Conservation (phyloP, 2,797 vertebrate genomes). For the Esox masquinongy region DNA sequence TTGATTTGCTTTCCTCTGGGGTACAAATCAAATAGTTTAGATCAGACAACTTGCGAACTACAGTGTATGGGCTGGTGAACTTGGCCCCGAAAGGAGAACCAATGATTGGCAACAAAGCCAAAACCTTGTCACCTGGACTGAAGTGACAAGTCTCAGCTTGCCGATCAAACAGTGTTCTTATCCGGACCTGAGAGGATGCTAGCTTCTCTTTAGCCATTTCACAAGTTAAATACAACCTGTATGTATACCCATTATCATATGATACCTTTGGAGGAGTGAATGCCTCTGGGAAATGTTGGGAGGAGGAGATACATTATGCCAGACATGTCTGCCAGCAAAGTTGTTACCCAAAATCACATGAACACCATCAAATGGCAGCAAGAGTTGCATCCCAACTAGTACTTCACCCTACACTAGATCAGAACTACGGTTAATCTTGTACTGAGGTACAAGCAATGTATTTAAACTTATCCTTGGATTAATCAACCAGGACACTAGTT, state of each 20-base stretch:
- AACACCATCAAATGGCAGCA: slow-evolving; percentile 14
- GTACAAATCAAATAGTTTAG: too few relatives aligned
- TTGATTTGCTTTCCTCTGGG: too few relatives aligned
- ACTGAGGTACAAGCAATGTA: neutral
- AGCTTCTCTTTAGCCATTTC: too few relatives aligned
- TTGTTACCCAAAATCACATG: slow-evolving; percentile 18
- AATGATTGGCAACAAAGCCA: too few relatives aligned
- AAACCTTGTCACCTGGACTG: too few relatives aligned
- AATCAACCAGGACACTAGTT: neutral
- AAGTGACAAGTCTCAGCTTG: too few relatives aligned
- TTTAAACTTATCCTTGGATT: neutral
- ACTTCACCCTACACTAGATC: slow-evolving; percentile 16
- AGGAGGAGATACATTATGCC: neutral
- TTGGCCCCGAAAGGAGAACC: too few relatives aligned
- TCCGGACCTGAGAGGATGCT: too few relatives aligned
- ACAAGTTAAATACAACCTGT: neutral
- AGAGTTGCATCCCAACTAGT: neutral
- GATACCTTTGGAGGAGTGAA: neutral
- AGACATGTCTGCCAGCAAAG: slow-evolving; percentile 6
- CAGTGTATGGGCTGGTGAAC: too few relatives aligned
- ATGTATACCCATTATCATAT: too few relatives aligned
- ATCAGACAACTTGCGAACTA: too few relatives aligned
- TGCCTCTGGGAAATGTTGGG: neutral
- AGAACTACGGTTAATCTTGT: neutral
- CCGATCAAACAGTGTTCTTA: too few relatives aligned